phyloP scores from a whole-genome alignment of 2,113 vertebrate genomes.

The Paracanthobrama guichenoti region DNA sequence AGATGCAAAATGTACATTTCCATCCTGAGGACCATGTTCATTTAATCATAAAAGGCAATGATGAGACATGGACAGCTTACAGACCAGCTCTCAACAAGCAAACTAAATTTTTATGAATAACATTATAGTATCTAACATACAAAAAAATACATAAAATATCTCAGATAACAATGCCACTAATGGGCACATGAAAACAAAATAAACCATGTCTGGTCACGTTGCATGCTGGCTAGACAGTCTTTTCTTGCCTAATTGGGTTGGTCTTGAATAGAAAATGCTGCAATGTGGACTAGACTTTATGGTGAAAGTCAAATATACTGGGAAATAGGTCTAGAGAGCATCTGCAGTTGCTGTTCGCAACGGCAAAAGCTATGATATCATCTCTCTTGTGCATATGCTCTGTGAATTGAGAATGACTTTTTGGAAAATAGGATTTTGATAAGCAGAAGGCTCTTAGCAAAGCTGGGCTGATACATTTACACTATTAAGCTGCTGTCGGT shows the following conservation, averaged over 20 bases:
- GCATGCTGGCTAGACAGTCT: neutral
- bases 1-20: neutral
- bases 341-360: neutral
- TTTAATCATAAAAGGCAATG: neutral
- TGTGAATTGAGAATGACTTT: neutral
- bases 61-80: neutral
- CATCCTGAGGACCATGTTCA: neutral
- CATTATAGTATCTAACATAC: neutral
- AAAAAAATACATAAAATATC: neutral
- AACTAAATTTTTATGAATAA: neutral
- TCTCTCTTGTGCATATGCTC: neutral
- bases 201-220: neutral
- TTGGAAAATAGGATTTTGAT: conserved; percentile 25
- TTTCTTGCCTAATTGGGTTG: neutral
- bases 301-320: neutral
- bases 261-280: neutral
- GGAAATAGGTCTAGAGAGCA: neutral
- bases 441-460: neutral
- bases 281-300: neutral
- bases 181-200: neutral
- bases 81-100: neutral
- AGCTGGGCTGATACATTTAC: neutral
- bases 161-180: neutral
- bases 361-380: conserved; percentile 7
- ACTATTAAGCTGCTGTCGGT: neutral